Conservation (phyloP, 2,888 invertebrate species). For the Papilio protenor region DNA sequence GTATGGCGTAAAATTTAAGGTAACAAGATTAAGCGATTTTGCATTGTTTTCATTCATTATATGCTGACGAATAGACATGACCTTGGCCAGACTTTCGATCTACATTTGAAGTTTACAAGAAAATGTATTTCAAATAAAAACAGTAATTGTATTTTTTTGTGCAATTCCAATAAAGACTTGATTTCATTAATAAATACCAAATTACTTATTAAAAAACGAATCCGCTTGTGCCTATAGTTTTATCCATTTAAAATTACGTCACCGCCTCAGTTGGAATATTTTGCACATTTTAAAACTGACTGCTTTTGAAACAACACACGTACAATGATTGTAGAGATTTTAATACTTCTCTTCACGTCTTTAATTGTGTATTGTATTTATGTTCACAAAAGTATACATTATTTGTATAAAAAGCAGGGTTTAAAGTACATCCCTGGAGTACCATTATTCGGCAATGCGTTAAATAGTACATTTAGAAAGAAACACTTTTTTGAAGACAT, state of each 20-base stretch:
- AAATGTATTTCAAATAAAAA: no score
- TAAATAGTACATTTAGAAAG: constrained; percentile 54
- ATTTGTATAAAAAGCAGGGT: constrained; percentile 58
- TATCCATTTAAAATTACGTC: not conserved
- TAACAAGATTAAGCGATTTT: not conserved
- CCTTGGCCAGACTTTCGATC: not conserved
- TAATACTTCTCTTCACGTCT: constrained; percentile 61
- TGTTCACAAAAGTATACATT: constrained; percentile 57
- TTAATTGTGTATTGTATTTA: constrained; percentile 59
- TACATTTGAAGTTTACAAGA: no score
- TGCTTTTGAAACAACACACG: not conserved
- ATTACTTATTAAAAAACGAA: not conserved
- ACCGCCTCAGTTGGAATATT: not conserved
- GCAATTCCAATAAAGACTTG: no score
- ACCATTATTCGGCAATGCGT: constrained; percentile 69
- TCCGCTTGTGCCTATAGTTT: not conserved
- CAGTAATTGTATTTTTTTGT: no score
- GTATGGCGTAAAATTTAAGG: not conserved
- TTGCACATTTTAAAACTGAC: not conserved
- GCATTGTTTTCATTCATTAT: not conserved
- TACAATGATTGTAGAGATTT: constrained; percentile 67
- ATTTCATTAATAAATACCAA: no score
- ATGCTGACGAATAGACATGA: not conserved
- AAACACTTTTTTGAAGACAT: constrained; percentile 64
- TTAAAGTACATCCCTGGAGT: constrained; percentile 64